Conservation (phyloP, 2,888 invertebrate species). For the Mylabris sibirica region DNA sequence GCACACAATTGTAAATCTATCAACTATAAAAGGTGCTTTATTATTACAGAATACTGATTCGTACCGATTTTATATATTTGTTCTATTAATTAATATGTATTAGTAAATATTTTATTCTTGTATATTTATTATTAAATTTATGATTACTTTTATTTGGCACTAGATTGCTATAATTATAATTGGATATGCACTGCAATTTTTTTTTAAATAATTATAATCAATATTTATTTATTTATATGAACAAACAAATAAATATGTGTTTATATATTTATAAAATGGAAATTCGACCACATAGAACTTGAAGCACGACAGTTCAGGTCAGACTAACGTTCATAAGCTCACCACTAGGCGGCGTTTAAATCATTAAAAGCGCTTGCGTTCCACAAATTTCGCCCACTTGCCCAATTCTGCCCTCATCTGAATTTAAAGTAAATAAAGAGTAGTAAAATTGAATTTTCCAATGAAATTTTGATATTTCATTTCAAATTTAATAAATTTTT, state of each 20-base stretch:
- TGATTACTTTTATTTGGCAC: slow-evolving; percentile 27
- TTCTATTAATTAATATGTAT: background rate
- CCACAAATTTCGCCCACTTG: slow-evolving; percentile 41
- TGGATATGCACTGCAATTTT: slow-evolving; percentile 28
- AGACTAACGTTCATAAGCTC: slow-evolving; percentile 57
- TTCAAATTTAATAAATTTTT: too few species aligned
- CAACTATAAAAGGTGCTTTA: background rate
- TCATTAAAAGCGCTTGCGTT: slow-evolving; percentile 46
- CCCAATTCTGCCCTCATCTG: slow-evolving; percentile 24
- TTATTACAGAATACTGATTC: background rate
- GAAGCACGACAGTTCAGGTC: slow-evolving; percentile 57
- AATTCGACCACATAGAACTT: slow-evolving; percentile 28
- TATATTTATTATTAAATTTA: background rate
- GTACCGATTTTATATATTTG: background rate
- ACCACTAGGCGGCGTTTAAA: slow-evolving; percentile 53
- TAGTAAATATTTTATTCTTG: background rate
- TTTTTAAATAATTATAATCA: slow-evolving; percentile 12
- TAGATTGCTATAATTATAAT: slow-evolving; percentile 12
- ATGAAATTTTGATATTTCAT: slow-evolving; percentile 37
- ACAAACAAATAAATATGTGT: slow-evolving; percentile 32
- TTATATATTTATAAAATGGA: slow-evolving; percentile 21
- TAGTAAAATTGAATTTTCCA: slow-evolving; percentile 46
- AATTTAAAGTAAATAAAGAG: slow-evolving; percentile 47
- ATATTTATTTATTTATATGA: background rate
- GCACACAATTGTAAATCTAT: slow-evolving; percentile 26